Evolutionary conservation across 2,113 vertebrate species (phyloP), one percentile per base, ranked within the genome.

Genomic region (Eublepharis macularius): DNA sequence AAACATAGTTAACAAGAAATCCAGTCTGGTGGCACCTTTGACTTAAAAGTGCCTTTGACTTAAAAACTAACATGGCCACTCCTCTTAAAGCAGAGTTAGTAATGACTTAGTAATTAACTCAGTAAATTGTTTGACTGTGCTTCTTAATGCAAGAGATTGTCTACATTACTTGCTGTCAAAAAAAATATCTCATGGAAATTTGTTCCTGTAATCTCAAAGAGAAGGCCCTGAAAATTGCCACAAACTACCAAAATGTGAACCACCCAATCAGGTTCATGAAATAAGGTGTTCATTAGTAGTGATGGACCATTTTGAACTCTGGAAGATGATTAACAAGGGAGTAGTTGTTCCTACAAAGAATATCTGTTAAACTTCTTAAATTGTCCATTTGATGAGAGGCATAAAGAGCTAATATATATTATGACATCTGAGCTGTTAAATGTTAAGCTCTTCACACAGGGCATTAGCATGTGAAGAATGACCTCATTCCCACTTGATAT

Each of bases 371-470:
- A 84, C 74, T 47, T 49, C 82, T 76, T 84, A 84, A 84, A 84
- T 69, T 84, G 63, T 77, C 83, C 83, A 84, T 84, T 84, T 84
- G 83, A 77, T 78, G 45, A 77, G 75, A 77, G 47, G 57, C 39
- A 84, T 84, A 77, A 76, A 84, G 65, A 21, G 63, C 49, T 78
- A 69, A 84, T 77, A 84, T 66, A 84, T 69, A 77, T 84, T 84
- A 77, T 78, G 83, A 77, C 45, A 77, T 84, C 72, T 47, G 26
- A 57, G 63, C 69, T 78, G 74, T 77, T 75, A 75, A 83, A 83
- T 74, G 54, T 83, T 84, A 77, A 84, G 74, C 74, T 84, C 45
- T 84, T 84, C 83, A 84, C 65, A 84, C 65, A 84, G 76, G 45
- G 65, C 29, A 84, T 69, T 84, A 77, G 54, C 32, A 70, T 36